Conservation (phyloP, 2,113 vertebrate species). For the Leptosomus discolor region DNA sequence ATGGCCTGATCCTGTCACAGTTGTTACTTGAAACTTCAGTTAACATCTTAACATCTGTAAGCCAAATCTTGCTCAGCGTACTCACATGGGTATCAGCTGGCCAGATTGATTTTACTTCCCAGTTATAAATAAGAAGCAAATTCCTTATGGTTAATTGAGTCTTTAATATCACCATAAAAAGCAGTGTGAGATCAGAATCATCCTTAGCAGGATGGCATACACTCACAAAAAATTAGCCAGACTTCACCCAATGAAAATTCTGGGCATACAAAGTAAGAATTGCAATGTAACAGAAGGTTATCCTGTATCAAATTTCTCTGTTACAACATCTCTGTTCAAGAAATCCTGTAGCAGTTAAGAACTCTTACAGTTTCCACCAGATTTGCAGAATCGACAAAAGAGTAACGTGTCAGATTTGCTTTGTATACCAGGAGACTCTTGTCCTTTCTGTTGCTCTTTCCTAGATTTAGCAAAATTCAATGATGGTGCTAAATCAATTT, state of each 20-base stretch:
- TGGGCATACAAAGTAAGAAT: neutral
- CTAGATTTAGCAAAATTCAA: slow-evolving; percentile 86
- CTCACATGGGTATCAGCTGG: slow-evolving; percentile 1
- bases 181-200: slow-evolving; percentile 13
- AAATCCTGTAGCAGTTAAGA: slow-evolving; percentile 29
- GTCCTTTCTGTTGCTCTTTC: slow-evolving; percentile 64
- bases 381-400: slow-evolving; percentile 49
- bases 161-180: slow-evolving; percentile 50
- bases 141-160: slow-evolving; percentile 57
- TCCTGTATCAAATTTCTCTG: neutral
- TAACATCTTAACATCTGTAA: neutral
- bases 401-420: slow-evolving; percentile 1
- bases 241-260: slow-evolving; percentile 22
- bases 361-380: neutral
- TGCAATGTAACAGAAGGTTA: slow-evolving; percentile 13
- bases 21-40: neutral
- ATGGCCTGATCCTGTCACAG: neutral
- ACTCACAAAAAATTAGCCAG: neutral
- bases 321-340: neutral
- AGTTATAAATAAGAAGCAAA: slow-evolving; percentile 44
- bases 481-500: slow-evolving; percentile 83
- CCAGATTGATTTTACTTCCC: slow-evolving; percentile 30
- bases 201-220: neutral
- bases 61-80: neutral
- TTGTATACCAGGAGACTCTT: slow-evolving; percentile 39